Conservation (phyloP, 2,888 invertebrate genomes). For the Allophyes oxyacanthae region DNA sequence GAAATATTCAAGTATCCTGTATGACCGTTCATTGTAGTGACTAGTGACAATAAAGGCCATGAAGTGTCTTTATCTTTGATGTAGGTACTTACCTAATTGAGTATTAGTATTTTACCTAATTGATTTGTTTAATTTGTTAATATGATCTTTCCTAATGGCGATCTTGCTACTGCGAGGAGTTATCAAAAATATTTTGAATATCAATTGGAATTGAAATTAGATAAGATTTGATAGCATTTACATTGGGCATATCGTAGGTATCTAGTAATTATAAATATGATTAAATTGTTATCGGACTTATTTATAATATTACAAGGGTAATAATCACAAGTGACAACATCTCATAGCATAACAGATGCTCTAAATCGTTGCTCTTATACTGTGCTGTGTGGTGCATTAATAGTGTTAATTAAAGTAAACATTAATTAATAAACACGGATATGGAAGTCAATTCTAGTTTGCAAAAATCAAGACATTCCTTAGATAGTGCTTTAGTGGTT, state of each 20-base stretch:
- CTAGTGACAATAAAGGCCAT: too few relatives aligned
- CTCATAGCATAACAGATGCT: constrained; percentile 36
- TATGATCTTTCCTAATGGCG: too few relatives aligned
- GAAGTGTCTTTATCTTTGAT: too few relatives aligned
- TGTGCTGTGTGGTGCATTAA: constrained; percentile 28
- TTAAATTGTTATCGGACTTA: constrained; percentile 52
- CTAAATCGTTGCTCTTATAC: constrained; percentile 35
- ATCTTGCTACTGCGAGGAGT: constrained; percentile 10
- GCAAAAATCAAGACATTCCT: constrained; percentile 34
- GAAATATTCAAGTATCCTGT: too few relatives aligned
- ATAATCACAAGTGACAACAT: constrained; percentile 46
- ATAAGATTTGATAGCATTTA: constrained; percentile 49
- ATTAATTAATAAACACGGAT: constrained; percentile 6
- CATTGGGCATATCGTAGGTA: constrained; percentile 40
- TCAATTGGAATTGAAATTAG: constrained; percentile 37
- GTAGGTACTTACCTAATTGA: too few relatives aligned
- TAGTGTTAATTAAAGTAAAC: constrained; percentile 10
- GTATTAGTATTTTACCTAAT: too few relatives aligned
- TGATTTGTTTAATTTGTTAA: too few relatives aligned
- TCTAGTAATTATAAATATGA: constrained; percentile 55
- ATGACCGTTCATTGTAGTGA: too few relatives aligned
- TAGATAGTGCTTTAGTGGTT: constrained; percentile 37
- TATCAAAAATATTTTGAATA: constrained; percentile 25
- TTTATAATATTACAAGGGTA: constrained; percentile 40
- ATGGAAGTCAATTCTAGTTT: constrained; percentile 40